Evolutionary conservation across 2,888 invertebrate genomes (phyloP), one percentile per base, ranked within the genome.

Genomic region (Melipona beecheii): DNA sequence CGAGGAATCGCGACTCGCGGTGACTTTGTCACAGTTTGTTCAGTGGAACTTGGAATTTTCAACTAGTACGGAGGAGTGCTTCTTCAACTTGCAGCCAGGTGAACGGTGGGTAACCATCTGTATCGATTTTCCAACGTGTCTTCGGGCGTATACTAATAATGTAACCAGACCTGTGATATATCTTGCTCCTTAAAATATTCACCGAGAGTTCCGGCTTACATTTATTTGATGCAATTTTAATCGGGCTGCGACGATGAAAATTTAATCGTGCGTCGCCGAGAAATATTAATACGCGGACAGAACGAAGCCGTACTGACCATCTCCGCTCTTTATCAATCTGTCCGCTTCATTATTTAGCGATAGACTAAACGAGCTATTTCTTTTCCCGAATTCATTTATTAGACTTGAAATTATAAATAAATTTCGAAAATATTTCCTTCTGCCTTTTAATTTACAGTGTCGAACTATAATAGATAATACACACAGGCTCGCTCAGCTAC

Each of bases 121-220:
- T 64, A 78, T 83, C 54, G 83, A 83, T 83, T 77, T 83, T 52
- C 54, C 69, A 50, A 6, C 50, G 56, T 72, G 66, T 83, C 84
- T 83, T 78, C 64, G 49, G 52, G 24, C 52, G 36, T 69, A 49
- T 69, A 71, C 82, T 82, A 82, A 75, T 71, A 66, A 82, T 71
- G 52, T 52, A 56, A 58, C 31, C 36, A 52, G 36, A 43, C 49
- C 13, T 62, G 70, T 5, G 65, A 81, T 82, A 75, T 75, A n/a
- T 75, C 56, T 58, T 6, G 9, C 0, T 17, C 54, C 58, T 62
- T 71, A 31, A 49, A 66, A 65, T 27, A 56, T 71, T 70, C 49
- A 24, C 13, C 31, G 62, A n/a, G 58, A 71, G 31, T 66, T 75
- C 11, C 36, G 9, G 43, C 15, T 65, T 52, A 15, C 70, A n/a